Evolutionary conservation across 2,888 invertebrate genomes (phyloP), one percentile per base, ranked within the genome.

Genomic region (Protophormia terraenovae): DNA sequence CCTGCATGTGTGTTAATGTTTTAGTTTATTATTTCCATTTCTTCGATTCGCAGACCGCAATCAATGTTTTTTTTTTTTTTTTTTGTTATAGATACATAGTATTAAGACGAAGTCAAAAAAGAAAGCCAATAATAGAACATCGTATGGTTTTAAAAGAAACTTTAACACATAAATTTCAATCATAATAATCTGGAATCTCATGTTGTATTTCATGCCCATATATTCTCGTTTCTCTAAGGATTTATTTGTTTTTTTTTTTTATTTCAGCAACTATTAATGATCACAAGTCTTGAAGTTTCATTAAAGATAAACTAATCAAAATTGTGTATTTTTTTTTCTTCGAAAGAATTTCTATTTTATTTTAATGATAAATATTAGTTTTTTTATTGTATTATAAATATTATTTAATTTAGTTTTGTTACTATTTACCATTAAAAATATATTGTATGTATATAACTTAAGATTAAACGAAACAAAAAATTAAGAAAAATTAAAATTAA

Each of bases 381-480:
- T 55, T 75, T 69, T 47, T 75, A 14, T 80, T 67, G 7, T 83
- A 55, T 77, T 78, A 69, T 77, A 58, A 69, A 73, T 62, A 69
- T 60, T 53, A 50, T 83, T 79, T 41, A 66, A 69, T 73, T 47
- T 84, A 81, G 22, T 64, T 67, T 66, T 81, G 60, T 72, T 72
- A 41, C 75, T 78, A 78, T 82, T 82, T 78, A 85, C 78, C 78
- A 78, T 82, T 82, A 81, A 55, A 81, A 77, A 41, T 85, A 72
- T 53, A 41, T 50, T 41, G 14, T 67, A 78, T 77, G n/a, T 69
- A 58, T 69, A 67, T 69, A 84, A 78, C 81, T 82, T 82, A 85
- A 64, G 35, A 58, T 81, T 75, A 82, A 78, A 75, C 19, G 55
- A 73, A 78, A 78, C 22, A 58, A 72, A 58, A 84, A 41, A 45